Evolutionary conservation across 2,888 invertebrate species (phyloP).

Genomic region (Crocallis elinguaria): DNA sequence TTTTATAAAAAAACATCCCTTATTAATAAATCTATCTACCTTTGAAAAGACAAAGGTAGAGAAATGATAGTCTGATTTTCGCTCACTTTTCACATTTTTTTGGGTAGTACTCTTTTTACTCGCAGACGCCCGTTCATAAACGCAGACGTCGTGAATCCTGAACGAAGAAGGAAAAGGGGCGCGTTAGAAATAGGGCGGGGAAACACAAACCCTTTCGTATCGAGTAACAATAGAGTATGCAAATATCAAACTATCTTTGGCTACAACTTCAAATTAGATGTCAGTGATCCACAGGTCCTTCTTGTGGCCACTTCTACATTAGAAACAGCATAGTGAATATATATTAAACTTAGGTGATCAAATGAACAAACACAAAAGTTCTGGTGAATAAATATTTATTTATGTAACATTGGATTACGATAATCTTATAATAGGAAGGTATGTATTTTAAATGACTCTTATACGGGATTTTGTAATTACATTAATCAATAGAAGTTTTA

Average conservation of each 20-base stretch:
- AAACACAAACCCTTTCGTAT: slow-evolving; percentile 56
- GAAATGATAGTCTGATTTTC: too few species aligned
- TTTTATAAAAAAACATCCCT: too few species aligned
- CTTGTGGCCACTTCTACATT: slow-evolving; percentile 52
- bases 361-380: slow-evolving; percentile 8
- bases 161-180: too few species aligned
- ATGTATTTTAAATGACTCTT: slow-evolving; percentile 13
- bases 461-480: not conserved
- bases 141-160: too few species aligned
- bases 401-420: slow-evolving; percentile 27
- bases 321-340: slow-evolving; percentile 36
- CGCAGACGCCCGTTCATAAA: too few species aligned
- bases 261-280: slow-evolving; percentile 46
- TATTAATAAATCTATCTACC: too few species aligned
- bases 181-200: slow-evolving; percentile 58
- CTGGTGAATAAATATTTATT: slow-evolving; percentile 31
- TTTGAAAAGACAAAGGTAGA: too few species aligned
- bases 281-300: slow-evolving; percentile 65
- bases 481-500: not conserved
- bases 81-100: too few species aligned
- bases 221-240: slow-evolving; percentile 64
- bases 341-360: slow-evolving; percentile 40
- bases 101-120: too few species aligned
- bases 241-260: slow-evolving; percentile 45
- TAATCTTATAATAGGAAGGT: slow-evolving; percentile 41